Conservation (phyloP, 2,113 vertebrate genomes). For the Cyprichromis sp. region DNA sequence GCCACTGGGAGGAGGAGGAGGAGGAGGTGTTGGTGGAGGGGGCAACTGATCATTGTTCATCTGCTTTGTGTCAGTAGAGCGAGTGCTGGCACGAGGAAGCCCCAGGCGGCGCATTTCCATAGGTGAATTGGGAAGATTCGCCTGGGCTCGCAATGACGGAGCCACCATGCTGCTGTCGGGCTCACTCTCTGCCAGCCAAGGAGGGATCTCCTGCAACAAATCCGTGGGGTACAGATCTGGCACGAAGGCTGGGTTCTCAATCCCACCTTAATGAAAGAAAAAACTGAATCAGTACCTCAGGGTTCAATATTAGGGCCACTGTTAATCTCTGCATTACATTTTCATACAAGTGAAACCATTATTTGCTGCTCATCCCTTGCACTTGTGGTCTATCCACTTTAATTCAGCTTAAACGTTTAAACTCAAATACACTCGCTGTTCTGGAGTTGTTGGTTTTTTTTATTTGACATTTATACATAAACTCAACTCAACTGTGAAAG, state of each 20-base stretch:
- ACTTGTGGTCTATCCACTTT: background rate
- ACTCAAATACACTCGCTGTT: background rate
- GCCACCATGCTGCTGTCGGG: constrained; percentile 73
- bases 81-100: constrained; percentile 79
- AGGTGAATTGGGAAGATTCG: constrained; percentile 81
- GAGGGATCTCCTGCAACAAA: constrained; percentile 65
- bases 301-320: background rate
- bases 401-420: background rate
- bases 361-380: background rate
- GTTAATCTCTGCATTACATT: background rate
- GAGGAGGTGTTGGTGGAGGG: background rate
- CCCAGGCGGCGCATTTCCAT: constrained; percentile 77
- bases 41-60: background rate
- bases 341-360: background rate
- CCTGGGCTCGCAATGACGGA: constrained; percentile 84
- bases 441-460: background rate
- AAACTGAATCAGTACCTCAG: background rate
- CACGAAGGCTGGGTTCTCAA: constrained; percentile 89
- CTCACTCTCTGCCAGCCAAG: constrained; percentile 75
- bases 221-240: constrained; percentile 72
- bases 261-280: constrained; percentile 69
- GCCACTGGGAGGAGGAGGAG: background rate
- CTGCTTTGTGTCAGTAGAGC: constrained; percentile 75
- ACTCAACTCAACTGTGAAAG: background rate
- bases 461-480: background rate